Conservation (phyloP, 2,113 vertebrate species). For the Oncorhynchus mykiss region DNA sequence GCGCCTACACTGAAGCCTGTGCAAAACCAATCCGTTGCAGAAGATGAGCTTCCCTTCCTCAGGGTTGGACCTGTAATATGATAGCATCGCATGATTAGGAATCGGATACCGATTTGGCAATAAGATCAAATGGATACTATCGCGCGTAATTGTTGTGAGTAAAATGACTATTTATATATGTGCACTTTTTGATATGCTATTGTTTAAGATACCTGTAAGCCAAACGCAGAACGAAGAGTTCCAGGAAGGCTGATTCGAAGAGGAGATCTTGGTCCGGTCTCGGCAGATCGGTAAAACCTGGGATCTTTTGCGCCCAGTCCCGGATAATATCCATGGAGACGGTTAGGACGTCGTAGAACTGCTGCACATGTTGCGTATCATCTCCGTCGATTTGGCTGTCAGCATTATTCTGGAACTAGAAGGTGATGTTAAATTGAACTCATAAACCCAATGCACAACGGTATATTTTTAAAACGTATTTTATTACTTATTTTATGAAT, state of each 20-base stretch:
- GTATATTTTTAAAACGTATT: constrained; percentile 60
- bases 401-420: constrained; percentile 89
- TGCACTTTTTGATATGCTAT: neutral
- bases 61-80: constrained; percentile 86
- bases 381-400: constrained; percentile 84
- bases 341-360: constrained; percentile 94
- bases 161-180: neutral
- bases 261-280: constrained; percentile 94
- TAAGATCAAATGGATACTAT: neutral
- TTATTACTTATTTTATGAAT: neutral
- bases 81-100: constrained; percentile 61
- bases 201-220: constrained; percentile 83
- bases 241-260: constrained; percentile 94
- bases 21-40: constrained; percentile 93
- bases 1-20: constrained; percentile 91
- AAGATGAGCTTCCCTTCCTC: constrained; percentile 94
- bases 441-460: neutral
- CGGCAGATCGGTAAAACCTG: constrained; percentile 85
- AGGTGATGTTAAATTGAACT: constrained; percentile 4
- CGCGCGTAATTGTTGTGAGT: neutral
- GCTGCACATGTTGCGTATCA: constrained; percentile 90
- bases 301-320: constrained; percentile 92
- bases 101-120: neutral
- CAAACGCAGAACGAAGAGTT: constrained; percentile 93
- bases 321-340: constrained; percentile 97